A percentile compares a stretch with the other conserved stretches of the same genome.
phyloP scores from a whole-genome alignment of 2,888 invertebrate genomes.

The Trichopoda pennipes region DNA sequence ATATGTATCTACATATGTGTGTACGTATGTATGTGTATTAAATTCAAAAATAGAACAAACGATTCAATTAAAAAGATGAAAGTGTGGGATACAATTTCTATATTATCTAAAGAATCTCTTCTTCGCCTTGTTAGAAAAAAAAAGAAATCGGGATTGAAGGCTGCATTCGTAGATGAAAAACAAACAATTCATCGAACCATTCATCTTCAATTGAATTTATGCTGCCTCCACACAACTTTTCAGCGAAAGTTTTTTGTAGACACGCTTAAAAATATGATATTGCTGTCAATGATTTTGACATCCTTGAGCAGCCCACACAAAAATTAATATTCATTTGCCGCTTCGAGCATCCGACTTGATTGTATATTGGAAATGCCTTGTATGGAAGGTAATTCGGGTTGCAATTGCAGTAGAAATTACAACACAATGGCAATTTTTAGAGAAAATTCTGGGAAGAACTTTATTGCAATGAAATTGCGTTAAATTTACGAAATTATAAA shows the following conservation, averaged over 20 bases:
- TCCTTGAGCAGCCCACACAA: constrained; percentile 27
- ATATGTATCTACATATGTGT: no score
- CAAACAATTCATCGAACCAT: constrained; percentile 3
- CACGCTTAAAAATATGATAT: constrained; percentile 7
- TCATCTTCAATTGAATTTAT: constrained; percentile 20
- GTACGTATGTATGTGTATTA: no score
- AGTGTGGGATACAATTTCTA: not conserved
- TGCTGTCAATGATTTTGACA: constrained; percentile 9
- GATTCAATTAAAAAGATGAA: constrained; percentile 3
- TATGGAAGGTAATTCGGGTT: not conserved
- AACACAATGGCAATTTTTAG: no score
- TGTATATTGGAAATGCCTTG: not conserved
- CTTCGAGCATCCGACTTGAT: constrained; percentile 23
- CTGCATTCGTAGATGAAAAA: not conserved
- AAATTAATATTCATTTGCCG: not conserved
- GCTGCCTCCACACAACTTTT: constrained; percentile 25
- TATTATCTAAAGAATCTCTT: no score
- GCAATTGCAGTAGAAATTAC: no score
- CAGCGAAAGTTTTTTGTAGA: not conserved
- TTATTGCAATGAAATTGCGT: no score
- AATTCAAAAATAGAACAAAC: constrained; percentile 23
- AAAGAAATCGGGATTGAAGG: no score
- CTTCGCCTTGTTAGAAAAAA: no score
- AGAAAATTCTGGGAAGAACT: no score
- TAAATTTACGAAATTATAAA: no score